Evolutionary conservation across 2,797 vertebrate genomes (phyloP).

Genomic region (Hafferia zeledoni): DNA sequence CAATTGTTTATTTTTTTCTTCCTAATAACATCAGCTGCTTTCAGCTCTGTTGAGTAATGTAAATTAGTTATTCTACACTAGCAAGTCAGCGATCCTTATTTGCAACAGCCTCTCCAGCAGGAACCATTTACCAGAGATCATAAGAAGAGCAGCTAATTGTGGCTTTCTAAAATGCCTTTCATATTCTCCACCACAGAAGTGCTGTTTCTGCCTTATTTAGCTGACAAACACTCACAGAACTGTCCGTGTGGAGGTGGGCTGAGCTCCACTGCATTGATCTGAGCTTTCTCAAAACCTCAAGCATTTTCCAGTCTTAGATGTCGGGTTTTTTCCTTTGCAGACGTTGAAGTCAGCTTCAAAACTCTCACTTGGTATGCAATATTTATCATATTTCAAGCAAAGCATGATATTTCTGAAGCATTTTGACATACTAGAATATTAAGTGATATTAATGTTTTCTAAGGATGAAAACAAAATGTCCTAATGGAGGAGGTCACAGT

Average conservation of each 20-base stretch:
- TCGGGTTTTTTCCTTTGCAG: not conserved
- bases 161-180: slow-evolving; percentile 22
- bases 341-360: not conserved
- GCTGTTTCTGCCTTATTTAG: slow-evolving; percentile 14
- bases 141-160: slow-evolving; percentile 27
- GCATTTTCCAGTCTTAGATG: not conserved
- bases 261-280: not conserved
- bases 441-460: not conserved
- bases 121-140: slow-evolving; percentile 13
- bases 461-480: not conserved
- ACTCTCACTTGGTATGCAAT: not conserved
- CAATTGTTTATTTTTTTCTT: slow-evolving; percentile 42
- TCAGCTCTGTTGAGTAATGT: slow-evolving; percentile 21
- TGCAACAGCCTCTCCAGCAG: not conserved
- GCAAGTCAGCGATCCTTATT: slow-evolving; percentile 23
- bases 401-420: not conserved
- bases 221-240: not conserved
- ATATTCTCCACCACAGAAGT: not conserved
- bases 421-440: not conserved
- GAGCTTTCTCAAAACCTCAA: not conserved
- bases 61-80: slow-evolving; percentile 23
- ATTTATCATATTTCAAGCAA: not conserved
- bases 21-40: slow-evolving; percentile 1
- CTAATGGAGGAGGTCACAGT: not conserved
- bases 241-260: not conserved